Conservation (phyloP, 92 coral and sea anemone genomes). For the Porites lobata region DNA sequence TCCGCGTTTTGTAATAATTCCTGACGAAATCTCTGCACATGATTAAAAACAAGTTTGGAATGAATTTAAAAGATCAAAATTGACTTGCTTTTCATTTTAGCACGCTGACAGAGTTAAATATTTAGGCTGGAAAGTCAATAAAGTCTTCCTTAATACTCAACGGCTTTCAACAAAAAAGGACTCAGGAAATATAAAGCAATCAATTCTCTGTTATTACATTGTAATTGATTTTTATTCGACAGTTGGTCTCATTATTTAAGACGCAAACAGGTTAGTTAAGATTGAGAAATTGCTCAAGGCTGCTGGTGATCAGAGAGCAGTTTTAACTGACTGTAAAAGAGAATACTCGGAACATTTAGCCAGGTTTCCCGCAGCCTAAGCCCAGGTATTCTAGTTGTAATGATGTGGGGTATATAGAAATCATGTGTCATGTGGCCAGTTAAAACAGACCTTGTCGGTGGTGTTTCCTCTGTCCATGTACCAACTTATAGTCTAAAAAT, state of each 20-base stretch:
- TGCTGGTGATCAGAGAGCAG: neutral
- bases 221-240: neutral
- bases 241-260: neutral
- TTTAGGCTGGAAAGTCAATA: neutral
- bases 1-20: neutral
- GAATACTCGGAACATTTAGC: no score
- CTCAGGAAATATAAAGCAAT: conserved; percentile 18
- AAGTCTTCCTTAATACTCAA: conserved; percentile 5
- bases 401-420: no score
- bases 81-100: conserved; percentile 4
- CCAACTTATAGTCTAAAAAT: no score
- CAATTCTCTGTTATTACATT: conserved; percentile 1
- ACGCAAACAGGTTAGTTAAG: neutral
- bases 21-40: neutral
- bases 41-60: neutral
- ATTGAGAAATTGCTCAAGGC: neutral
- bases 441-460: no score
- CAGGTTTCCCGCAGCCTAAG: no score
- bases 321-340: neutral
- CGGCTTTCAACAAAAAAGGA: neutral
- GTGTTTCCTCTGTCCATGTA: no score
- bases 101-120: conserved; percentile 5
- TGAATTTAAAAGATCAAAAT: neutral
- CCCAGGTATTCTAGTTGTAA: no score
- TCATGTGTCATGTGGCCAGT: no score